These are phyloP conservation scores for Brachionus manjavacas DNA, from an alignment of 1,140 invertebrate genomes.

Conservation along the genomic window DNA sequence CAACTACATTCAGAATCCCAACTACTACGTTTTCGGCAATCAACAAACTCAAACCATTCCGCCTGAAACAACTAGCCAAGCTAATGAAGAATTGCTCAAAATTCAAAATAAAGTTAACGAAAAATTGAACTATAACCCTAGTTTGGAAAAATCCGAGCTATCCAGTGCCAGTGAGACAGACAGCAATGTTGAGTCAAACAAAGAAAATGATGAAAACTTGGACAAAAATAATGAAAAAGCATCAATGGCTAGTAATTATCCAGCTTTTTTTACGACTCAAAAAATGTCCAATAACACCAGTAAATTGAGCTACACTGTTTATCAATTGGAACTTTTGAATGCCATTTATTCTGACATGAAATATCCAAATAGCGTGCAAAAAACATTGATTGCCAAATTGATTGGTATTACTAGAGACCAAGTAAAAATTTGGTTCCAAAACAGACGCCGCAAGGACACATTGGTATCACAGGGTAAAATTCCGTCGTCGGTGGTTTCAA, in stretches of 20 bases:
- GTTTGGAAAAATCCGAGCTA: not conserved
- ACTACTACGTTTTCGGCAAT: not conserved
- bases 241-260: conserved; percentile 10
- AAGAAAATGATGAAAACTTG: conserved; percentile 6
- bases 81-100: not conserved
- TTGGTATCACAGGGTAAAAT: conserved; percentile 40
- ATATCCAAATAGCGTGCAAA: conserved; percentile 56
- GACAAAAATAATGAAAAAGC: not conserved
- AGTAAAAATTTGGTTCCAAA: conserved; percentile 51
- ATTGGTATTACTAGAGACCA: conserved; percentile 55
- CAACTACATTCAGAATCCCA: not conserved
- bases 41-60: not conserved
- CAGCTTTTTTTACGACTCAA: conserved; percentile 40
- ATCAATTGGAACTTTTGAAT: conserved; percentile 54
- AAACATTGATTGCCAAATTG: conserved; percentile 54
- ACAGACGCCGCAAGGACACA: conserved; percentile 35
- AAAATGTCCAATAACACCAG: conserved; percentile 29
- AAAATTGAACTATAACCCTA: not conserved
- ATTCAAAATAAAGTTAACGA: conserved; percentile 19
- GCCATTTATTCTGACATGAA: conserved; percentile 51
- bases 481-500: conserved; percentile 10
- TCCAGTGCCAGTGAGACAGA: conserved; percentile 14
- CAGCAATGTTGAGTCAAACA: not conserved
- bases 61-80: not conserved
- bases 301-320: conserved; percentile 47